These are phyloP conservation scores for Piprites chloris DNA, from an alignment of 2,113 vertebrate genomes.

Conservation along the genomic window DNA sequence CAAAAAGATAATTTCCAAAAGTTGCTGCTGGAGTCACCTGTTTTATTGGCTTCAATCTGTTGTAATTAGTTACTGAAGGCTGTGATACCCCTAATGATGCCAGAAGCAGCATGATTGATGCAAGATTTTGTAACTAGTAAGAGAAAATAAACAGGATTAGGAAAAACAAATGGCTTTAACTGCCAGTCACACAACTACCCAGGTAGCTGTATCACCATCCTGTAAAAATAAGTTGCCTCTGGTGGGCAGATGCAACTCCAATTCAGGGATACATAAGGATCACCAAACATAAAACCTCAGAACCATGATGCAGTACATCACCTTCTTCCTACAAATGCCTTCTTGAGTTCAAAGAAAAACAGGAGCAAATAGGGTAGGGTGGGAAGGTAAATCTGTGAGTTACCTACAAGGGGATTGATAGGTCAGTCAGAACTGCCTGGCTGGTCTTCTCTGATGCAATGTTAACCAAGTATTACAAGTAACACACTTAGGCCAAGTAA, in stretches of 20 bases:
- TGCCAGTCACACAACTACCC: neutral
- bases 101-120: neutral
- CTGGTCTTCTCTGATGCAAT: neutral
- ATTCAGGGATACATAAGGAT: neutral
- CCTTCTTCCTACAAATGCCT: neutral
- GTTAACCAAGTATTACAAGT: neutral
- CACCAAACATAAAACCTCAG: neutral
- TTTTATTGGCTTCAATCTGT: neutral
- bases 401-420: neutral
- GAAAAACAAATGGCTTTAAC: neutral
- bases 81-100: neutral
- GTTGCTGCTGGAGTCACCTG: neutral
- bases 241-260: neutral
- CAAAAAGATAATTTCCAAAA: neutral
- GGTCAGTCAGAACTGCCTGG: neutral
- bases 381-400: neutral
- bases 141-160: neutral
- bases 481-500: neutral
- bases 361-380: neutral
- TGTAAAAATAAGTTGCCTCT: neutral
- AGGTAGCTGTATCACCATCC: neutral
- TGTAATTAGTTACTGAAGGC: neutral
- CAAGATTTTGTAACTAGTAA: neutral
- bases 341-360: neutral
- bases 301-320: neutral